Percentiles rank a stretch among this genome's conserved stretches.
Conservation (phyloP, 2,888 invertebrate genomes). For the Aradus depressus region DNA sequence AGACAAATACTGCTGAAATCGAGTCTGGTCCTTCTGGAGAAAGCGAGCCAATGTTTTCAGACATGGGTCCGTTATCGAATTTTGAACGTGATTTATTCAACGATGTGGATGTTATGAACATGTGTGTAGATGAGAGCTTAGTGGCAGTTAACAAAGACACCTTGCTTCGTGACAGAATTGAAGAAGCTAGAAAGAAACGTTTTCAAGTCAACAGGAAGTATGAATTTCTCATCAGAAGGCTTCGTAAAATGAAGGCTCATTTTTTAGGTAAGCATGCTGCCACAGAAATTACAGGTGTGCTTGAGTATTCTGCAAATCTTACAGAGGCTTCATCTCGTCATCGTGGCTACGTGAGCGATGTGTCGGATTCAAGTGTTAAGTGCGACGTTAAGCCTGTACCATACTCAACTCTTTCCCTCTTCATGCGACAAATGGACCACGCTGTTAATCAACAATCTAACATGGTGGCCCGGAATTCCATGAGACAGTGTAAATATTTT, state of each 20-base stretch:
- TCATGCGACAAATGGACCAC: slow-evolving; percentile 46
- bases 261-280: slow-evolving; percentile 65
- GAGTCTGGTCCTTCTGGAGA: slow-evolving; percentile 13
- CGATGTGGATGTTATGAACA: slow-evolving; percentile 44
- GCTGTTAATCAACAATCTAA: slow-evolving; percentile 38
- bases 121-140: slow-evolving; percentile 39
- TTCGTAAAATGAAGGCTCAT: slow-evolving; percentile 64
- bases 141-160: slow-evolving; percentile 23
- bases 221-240: slow-evolving; percentile 58
- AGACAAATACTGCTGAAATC: slow-evolving; percentile 22
- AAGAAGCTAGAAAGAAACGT: slow-evolving; percentile 44
- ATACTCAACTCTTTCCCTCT: slow-evolving; percentile 43
- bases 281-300: slow-evolving; percentile 65
- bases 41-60: slow-evolving; percentile 35
- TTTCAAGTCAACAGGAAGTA: slow-evolving; percentile 54
- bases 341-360: slow-evolving; percentile 11
- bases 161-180: slow-evolving; percentile 43
- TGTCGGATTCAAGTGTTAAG: slow-evolving; percentile 11
- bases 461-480: slow-evolving; percentile 35
- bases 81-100: slow-evolving; percentile 37
- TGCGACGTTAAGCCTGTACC: slow-evolving; percentile 21
- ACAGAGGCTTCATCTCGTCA: slow-evolving; percentile 20
- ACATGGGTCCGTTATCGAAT: slow-evolving; percentile 32
- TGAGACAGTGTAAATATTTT: slow-evolving; percentile 40
- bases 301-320: slow-evolving; percentile 41